A percentile compares a stretch with the other conserved stretches of the same genome.
phyloP scores from a whole-genome alignment of 1,140 invertebrate species.

The Ctenoplectra terminalis region DNA sequence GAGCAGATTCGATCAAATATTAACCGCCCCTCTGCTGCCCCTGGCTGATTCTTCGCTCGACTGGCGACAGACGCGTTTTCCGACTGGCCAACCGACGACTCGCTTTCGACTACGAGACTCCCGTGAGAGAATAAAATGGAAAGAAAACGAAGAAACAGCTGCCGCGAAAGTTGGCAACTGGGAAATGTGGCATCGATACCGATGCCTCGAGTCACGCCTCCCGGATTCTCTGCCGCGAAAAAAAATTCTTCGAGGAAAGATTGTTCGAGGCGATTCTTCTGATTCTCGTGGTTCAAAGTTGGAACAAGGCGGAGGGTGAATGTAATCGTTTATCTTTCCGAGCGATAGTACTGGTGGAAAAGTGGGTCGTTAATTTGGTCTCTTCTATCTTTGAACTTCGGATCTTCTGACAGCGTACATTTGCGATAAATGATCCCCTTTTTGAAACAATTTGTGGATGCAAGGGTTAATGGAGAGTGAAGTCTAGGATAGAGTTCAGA shows the following conservation, averaged over 20 bases:
- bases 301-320: not conserved
- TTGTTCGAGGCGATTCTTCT: not conserved
- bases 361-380: not conserved
- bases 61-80: conserved; percentile 13
- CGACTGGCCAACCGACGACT: conserved; percentile 16
- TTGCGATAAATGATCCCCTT: not conserved
- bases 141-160: not conserved
- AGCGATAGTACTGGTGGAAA: not conserved
- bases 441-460: not conserved
- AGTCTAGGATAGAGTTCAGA: not conserved
- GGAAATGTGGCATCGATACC: too few relatives aligned
- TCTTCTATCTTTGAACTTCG: not conserved
- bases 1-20: conserved; percentile 63
- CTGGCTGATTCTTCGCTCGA: conserved; percentile 34
- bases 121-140: not conserved
- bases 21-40: not conserved
- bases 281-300: not conserved
- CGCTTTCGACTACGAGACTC: conserved; percentile 19
- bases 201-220: too few relatives aligned
- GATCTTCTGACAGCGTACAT: not conserved
- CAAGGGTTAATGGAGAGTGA: not conserved
- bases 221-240: too few relatives aligned
- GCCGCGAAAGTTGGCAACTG: not conserved
- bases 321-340: conserved; percentile 2
- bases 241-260: not conserved